Evolutionary conservation across 2,113 vertebrate species (phyloP).

Genomic region (Formicarius rufipectus): DNA sequence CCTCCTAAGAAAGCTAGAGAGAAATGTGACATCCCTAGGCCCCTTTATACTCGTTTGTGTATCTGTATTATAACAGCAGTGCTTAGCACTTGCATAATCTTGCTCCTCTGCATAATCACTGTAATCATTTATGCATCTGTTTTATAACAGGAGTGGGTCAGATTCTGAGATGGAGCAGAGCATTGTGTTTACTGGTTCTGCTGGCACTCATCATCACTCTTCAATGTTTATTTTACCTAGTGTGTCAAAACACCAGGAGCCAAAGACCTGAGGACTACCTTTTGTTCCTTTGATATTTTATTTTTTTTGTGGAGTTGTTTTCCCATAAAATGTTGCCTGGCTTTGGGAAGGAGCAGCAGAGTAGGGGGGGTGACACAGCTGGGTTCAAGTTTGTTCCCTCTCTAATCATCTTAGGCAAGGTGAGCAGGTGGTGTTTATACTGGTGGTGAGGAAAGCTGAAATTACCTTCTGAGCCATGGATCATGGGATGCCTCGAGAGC

Average conservation of each 20-base stretch:
- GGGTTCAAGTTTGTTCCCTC: neutral
- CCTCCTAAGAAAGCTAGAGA: neutral
- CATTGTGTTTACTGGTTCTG: neutral
- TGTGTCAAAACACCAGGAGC: neutral
- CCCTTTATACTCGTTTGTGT: slow-evolving; percentile 39
- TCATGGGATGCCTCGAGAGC: neutral
- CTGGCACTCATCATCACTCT: neutral
- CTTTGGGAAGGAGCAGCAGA: neutral
- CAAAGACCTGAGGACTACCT: neutral
- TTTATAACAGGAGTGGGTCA: slow-evolving; percentile 31
- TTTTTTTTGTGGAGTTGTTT: neutral
- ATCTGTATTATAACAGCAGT: slow-evolving; percentile 20
- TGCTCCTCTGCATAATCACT: slow-evolving; percentile 27
- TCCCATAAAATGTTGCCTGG: neutral
- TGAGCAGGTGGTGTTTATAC: neutral
- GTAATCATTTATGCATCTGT: slow-evolving; percentile 40
- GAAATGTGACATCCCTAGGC: slow-evolving; percentile 16
- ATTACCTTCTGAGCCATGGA: neutral
- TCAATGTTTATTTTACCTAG: neutral
- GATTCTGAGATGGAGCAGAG: neutral
- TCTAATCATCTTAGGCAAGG: neutral
- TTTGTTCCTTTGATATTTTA: neutral
- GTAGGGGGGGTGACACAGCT: neutral
- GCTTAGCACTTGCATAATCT: slow-evolving; percentile 50
- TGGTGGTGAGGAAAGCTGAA: neutral